phyloP scores from a whole-genome alignment of 1,140 invertebrate genomes.

The Uloborus diversus region DNA sequence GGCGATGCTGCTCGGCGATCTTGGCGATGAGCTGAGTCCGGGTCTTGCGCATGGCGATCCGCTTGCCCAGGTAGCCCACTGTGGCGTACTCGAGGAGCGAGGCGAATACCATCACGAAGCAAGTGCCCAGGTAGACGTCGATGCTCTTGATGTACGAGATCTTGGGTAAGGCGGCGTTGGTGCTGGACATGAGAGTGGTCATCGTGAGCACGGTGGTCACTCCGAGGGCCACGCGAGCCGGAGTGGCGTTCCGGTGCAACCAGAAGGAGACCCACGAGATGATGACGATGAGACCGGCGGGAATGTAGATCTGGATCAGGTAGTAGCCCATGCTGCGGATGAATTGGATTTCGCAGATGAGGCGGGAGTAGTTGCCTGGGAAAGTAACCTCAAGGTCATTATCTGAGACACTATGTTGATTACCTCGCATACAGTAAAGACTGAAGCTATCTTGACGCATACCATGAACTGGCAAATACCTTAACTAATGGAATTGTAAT shows the following conservation, averaged over 20 bases:
- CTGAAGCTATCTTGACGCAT: too few relatives aligned
- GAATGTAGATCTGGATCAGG: constrained; percentile 71
- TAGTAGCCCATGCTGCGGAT: constrained; percentile 69
- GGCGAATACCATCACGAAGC: constrained; percentile 66
- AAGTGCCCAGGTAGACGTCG: constrained; percentile 68
- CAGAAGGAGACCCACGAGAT: constrained; percentile 70
- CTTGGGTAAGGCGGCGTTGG: constrained; percentile 69
- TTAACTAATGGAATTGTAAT: too few relatives aligned
- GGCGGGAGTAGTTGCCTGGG: constrained; percentile 68
- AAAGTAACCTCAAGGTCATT: constrained; percentile 27
- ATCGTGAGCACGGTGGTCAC: constrained; percentile 71
- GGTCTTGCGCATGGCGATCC: constrained; percentile 94
- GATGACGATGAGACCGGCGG: constrained; percentile 68
- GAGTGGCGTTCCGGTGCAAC: constrained; percentile 65
- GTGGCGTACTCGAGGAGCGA: constrained; percentile 81
- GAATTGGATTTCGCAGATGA: constrained; percentile 67
- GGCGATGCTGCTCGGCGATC: constrained; percentile 77
- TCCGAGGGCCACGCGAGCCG: constrained; percentile 68
- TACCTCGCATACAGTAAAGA: too few relatives aligned
- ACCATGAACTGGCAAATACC: too few relatives aligned
- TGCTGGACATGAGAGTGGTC: constrained; percentile 70
- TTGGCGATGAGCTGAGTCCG: constrained; percentile 86
- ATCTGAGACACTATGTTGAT: too few relatives aligned
- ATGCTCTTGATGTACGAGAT: constrained; percentile 69
- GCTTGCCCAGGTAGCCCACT: constrained; percentile 94